Base-by-base conservation (phyloP, 2,888 invertebrate genomes). In the Drosophila ustulata region DNA sequence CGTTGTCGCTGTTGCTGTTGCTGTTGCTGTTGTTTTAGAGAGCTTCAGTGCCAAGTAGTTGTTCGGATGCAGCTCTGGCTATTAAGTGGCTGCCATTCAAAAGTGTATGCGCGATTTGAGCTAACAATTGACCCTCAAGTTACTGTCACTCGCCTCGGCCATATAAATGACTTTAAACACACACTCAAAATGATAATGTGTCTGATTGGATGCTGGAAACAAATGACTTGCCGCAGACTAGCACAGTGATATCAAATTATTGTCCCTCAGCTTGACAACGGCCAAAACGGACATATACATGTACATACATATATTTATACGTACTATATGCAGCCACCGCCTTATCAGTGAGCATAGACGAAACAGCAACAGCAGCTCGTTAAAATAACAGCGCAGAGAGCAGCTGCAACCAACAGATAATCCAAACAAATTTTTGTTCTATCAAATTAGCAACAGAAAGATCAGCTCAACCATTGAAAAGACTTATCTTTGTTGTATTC, bases 51-150 rank as follows among this genome's bases (percentile, higher is more conserved):
- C 8, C 28, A 67, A 69, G 61, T 41, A 49, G 32, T 11, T 66
- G 67, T 53, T 51, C 55, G 9, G 71, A 66, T 71, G 71, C 71
- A 71, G 71, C 73, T 73, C 32, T n/a, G 71, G 57, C 62, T 51
- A 61, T 58, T 74, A 74, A 74, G 73, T 74, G 75, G 57, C 58
- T 75, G 75, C 75, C 75, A 76, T 76, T 73, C 76, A 70, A 76
- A 69, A 72, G 59, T 66, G 43, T 73, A 73, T 70, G 56, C 62
- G 66, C 70, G 76, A 76, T 77, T 76, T 77, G 62, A 76, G 76
- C 74, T 77, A 77, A 74, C 74, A 77, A 77, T 77, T 77, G 77
- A 77, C 77, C 67, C 77, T 71, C 70, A 69, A 75, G 72, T 34
- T 45, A 64, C 76, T 69, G 76, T 55, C 75, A 71, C 66, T 71